These are phyloP conservation scores for Momotus momota DNA, from an alignment of 2,797 vertebrate genomes.

Conservation along the genomic window DNA sequence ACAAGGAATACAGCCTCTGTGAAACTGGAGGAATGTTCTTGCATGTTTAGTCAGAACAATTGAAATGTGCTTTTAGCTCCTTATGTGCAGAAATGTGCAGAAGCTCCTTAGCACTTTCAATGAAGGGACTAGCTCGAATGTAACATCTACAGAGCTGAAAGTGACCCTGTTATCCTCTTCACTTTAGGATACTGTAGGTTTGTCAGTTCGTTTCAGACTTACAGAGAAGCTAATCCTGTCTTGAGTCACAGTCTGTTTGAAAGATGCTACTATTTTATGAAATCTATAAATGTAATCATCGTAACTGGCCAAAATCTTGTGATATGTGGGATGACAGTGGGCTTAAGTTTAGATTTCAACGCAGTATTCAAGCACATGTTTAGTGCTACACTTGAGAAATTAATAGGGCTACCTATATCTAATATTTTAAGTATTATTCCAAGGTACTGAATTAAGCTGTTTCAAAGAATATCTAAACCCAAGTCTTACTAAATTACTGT, in stretches of 20 bases:
- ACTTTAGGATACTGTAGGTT: neutral
- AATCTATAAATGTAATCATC: neutral
- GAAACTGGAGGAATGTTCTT: neutral
- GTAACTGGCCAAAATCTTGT: neutral
- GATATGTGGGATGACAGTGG: neutral
- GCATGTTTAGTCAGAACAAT: neutral
- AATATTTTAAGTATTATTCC: neutral
- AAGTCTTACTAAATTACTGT: neutral
- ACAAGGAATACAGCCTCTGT: neutral
- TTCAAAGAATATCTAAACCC: neutral
- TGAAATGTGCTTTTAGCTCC: neutral
- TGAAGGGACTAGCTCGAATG: neutral
- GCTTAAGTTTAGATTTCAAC: neutral
- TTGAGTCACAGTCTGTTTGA: neutral
- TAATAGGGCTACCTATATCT: neutral
- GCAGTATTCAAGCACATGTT: neutral
- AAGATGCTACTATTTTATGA: accelerated
- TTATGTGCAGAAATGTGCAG: too few relatives aligned
- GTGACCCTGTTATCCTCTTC: accelerated
- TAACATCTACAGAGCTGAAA: neutral
- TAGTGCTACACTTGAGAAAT: neutral
- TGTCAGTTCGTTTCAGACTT: neutral
- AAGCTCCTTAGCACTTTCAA: neutral
- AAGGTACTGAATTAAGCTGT: neutral
- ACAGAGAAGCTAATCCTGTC: neutral